Conservation (phyloP, 2,888 invertebrate species). For the Macrophya alboannulata region DNA sequence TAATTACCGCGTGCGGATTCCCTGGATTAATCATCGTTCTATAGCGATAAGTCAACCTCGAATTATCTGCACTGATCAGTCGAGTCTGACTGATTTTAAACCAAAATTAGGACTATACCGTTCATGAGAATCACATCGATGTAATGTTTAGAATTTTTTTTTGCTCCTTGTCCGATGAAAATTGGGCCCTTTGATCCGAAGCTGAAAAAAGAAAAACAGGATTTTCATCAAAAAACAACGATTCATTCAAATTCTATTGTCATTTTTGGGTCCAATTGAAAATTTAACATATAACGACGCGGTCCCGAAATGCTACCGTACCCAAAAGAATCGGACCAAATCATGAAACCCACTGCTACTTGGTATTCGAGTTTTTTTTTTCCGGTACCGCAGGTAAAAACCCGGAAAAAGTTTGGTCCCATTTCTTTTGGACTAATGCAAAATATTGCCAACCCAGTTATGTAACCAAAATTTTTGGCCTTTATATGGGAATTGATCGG, state of each 20-base stretch:
- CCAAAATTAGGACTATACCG: neutral
- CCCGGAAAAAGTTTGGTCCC: neutral
- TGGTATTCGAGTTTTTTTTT: neutral
- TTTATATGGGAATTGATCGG: neutral
- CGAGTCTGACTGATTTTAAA: neutral
- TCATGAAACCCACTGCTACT: neutral
- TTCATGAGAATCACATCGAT: neutral
- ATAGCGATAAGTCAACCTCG: slow-evolving; percentile 30
- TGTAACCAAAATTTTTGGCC: neutral
- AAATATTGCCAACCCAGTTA: neutral
- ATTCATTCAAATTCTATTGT: neutral
- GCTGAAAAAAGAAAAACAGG: neutral
- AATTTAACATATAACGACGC: neutral
- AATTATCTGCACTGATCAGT: neutral
- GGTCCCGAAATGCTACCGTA: neutral
- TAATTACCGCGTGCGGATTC: slow-evolving; percentile 50
- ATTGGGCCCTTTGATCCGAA: neutral
- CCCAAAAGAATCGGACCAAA: neutral
- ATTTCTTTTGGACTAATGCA: neutral
- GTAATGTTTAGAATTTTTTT: neutral
- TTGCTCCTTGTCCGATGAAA: neutral
- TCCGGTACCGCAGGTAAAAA: neutral
- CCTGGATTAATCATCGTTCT: slow-evolving; percentile 28
- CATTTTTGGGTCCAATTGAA: neutral
- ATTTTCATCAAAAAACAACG: neutral